Conservation (phyloP, 2,888 invertebrate species). For the Beris chalybata region DNA sequence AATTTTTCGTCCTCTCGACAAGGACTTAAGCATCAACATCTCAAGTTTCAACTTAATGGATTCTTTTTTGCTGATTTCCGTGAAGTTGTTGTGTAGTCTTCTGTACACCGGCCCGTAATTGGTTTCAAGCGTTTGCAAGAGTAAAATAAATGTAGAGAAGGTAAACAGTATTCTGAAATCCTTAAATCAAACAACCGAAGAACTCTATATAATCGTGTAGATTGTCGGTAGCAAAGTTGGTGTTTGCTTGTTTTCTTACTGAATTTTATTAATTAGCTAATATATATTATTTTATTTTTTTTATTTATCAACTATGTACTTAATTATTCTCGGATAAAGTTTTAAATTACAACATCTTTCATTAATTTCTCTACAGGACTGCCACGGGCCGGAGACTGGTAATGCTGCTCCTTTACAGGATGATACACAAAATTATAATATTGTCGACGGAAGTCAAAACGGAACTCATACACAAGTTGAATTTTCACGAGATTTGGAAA, state of each 20-base stretch:
- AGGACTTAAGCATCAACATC: not conserved
- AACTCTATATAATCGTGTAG: conserved; percentile 2
- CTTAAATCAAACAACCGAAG: conserved; percentile 1
- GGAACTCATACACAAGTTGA: conserved; percentile 80
- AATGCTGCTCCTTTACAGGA: conserved; percentile 73
- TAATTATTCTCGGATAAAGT: no score
- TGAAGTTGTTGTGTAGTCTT: not conserved
- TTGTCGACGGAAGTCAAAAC: conserved; percentile 77
- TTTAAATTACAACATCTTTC: conserved; percentile 8
- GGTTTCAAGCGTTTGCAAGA: not conserved
- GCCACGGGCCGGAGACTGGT: conserved; percentile 67
- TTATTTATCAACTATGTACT: no score
- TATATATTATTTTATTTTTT: no score
- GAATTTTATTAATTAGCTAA: no score
- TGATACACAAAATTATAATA: conserved; percentile 79
- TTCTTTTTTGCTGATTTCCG: not conserved
- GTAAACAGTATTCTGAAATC: conserved; percentile 1
- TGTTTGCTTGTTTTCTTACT: no score
- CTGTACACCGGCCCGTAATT: not conserved
- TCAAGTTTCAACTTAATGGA: conserved; percentile 28
- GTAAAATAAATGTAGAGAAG: not conserved
- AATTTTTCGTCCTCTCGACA: not conserved
- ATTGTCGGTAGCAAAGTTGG: not conserved
- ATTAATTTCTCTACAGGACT: conserved; percentile 66
- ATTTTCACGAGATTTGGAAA: conserved; percentile 77